A percentile compares a stretch with the other conserved stretches of the same genome.
phyloP scores from a whole-genome alignment of 2,797 vertebrate genomes.

The Emydoidea blandingii region DNA sequence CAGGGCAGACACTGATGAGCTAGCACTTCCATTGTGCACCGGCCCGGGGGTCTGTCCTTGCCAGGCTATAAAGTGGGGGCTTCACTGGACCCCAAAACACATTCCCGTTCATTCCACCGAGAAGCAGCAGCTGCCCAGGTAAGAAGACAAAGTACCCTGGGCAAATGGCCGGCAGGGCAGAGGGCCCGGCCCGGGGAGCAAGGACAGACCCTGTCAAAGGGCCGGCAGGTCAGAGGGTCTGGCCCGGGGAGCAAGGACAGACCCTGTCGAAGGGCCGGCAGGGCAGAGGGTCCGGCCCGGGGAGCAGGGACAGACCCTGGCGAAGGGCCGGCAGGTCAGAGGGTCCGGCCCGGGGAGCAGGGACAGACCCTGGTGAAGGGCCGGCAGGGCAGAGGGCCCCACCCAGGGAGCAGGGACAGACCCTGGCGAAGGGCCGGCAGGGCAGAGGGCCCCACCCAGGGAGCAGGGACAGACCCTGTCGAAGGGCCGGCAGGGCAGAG shows the following conservation, averaged over 20 bases:
- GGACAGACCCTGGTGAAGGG: background rate
- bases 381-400: background rate
- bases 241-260: too few species aligned
- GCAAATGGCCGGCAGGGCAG: background rate
- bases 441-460: too few species aligned
- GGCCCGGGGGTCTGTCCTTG: constrained; percentile 83
- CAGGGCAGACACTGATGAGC: constrained; percentile 88
- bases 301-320: background rate
- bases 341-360: background rate
- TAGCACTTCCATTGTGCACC: constrained; percentile 87
- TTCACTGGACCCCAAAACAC: constrained; percentile 81
- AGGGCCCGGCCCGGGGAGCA: background rate
- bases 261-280: background rate
- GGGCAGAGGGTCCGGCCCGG: too few species aligned
- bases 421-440: too few species aligned
- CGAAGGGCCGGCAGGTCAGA: background rate
- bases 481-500: too few species aligned
- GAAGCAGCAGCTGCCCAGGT: constrained; percentile 90
- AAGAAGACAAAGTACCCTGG: constrained; percentile 77
- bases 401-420: background rate
- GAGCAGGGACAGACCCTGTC: too few species aligned
- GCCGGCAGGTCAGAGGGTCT: too few species aligned
- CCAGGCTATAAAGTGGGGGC: constrained; percentile 93
- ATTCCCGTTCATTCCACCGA: constrained; percentile 78
- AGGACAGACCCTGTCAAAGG: background rate